Conservation (phyloP, 2,113 vertebrate genomes). For the Enhydra lutris region DNA sequence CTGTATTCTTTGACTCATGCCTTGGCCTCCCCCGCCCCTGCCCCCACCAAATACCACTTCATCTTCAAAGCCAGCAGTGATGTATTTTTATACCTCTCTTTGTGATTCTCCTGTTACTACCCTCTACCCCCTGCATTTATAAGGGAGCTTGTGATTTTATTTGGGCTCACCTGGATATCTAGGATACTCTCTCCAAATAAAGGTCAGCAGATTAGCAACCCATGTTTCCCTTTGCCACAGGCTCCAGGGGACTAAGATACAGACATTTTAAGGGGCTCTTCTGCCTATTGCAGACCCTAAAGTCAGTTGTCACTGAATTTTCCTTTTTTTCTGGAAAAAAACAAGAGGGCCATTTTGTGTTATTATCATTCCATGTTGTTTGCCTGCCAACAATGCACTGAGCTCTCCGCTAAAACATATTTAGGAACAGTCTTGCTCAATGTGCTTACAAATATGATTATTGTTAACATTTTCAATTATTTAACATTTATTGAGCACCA, state of each 20-base stretch:
- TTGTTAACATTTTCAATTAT: constrained; percentile 73
- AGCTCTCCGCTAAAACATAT: constrained; percentile 48
- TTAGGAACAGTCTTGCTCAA: constrained; percentile 52
- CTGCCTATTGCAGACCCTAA: background rate
- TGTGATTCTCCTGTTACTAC: background rate
- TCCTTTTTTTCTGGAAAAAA: constrained; percentile 14
- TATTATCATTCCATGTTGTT: constrained; percentile 53
- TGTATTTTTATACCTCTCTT: background rate
- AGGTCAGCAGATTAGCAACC: background rate
- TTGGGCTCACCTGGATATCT: background rate
- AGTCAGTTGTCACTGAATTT: background rate
- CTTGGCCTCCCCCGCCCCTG: too few species aligned
- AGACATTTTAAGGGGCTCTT: background rate
- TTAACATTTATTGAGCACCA: constrained; percentile 69
- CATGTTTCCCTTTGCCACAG: background rate
- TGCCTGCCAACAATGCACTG: constrained; percentile 66
- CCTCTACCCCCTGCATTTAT: background rate
- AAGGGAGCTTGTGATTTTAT: background rate
- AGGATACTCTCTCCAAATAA: background rate
- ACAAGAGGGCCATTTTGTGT: constrained; percentile 66
- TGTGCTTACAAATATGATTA: constrained; percentile 69
- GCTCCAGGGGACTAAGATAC: background rate
- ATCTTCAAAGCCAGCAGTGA: background rate
- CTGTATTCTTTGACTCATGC: background rate
- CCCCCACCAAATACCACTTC: too few species aligned